phyloP scores from a whole-genome alignment of 2,888 invertebrate species.

The Coelinius sp. region DNA sequence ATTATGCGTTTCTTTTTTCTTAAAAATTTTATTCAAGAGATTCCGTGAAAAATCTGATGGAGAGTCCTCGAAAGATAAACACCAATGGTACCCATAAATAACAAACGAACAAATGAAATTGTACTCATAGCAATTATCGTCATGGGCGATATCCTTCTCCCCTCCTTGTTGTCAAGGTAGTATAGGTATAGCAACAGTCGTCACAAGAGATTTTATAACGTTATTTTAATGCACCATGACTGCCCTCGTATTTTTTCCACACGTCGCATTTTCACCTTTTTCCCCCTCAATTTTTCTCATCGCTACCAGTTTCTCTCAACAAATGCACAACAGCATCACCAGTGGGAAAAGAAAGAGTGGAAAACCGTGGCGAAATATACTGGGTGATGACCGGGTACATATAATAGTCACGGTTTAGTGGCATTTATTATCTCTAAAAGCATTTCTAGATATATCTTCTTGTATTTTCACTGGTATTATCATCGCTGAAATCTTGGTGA shows the following conservation, averaged over 20 bases:
- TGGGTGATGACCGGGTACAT: conserved; percentile 3
- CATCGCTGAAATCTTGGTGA: not conserved
- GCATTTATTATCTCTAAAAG: not conserved
- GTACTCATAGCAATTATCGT: conserved; percentile 35
- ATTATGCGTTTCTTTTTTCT: conserved; percentile 3
- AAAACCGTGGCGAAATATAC: conserved; percentile 5
- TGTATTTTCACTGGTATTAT: not conserved
- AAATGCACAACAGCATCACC: not conserved
- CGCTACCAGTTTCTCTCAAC: conserved; percentile 20
- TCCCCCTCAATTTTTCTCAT: not conserved
- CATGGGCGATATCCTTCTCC: conserved; percentile 26
- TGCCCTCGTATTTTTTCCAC: conserved; percentile 17
- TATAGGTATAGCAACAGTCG: conserved; percentile 2
- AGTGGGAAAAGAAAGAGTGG: conserved; percentile 4
- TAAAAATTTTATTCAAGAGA: not conserved
- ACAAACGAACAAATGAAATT: conserved; percentile 39
- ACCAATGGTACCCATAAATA: conserved; percentile 35
- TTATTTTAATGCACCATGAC: conserved; percentile 35
- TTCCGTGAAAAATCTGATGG: not conserved
- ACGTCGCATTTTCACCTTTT: conserved; percentile 10
- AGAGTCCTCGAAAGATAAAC: conserved; percentile 21
- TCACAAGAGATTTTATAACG: conserved; percentile 24
- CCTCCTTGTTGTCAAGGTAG: not conserved
- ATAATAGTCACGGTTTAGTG: not conserved
- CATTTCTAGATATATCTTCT: not conserved